Evolutionary conservation across 2,113 vertebrate genomes (phyloP), one percentile per base, ranked within the genome.

Genomic region (Poecilia latipinna): DNA sequence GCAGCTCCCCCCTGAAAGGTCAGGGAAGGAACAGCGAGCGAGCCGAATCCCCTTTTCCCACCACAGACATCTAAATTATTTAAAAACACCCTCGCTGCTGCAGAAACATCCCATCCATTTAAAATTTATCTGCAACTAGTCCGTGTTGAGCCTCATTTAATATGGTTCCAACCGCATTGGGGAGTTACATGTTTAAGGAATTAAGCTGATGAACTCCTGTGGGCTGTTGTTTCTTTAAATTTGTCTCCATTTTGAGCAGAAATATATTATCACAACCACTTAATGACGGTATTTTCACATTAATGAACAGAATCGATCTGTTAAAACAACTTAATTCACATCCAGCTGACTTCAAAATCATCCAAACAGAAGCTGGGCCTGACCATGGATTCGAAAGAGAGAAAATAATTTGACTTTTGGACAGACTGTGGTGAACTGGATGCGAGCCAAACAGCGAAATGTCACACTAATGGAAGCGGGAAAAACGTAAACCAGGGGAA

Each of bases 41-140:
- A 4, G 67, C 1, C 17, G 51, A 57, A 74, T 67, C 65, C 67
- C 32, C 24, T 44, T 77, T 42, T 26, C 54, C 67, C 35, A 64
- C 54, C 61, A 31, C 17, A 68, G 51, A 79, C 51, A 19, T 74
- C 39, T 82, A 31, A 80, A 88, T 75, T 33, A 86, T 90, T 84
- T 26, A 79, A 61, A 37, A 80, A 28, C 24, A 2, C 67, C 65
- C 28, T 57, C 60, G 66, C 8, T 62, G 51, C 66, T 39, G 3
- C 35, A 64, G 60, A 80, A 72, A 76, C 32, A 24, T 54, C 54
- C 79, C 61, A 61, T 12, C 3, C 2, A 72, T 33, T 68, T 62
- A n/a, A 77, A 39, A 72, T 80, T 61, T 51, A 44, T 54, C 61
- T 35, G 57, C 19, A 5, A 61, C n/a, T 74, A 33, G 39, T 42